Conservation (phyloP, 2,113 vertebrate species). For the Periophthalmodon schlosseri region DNA sequence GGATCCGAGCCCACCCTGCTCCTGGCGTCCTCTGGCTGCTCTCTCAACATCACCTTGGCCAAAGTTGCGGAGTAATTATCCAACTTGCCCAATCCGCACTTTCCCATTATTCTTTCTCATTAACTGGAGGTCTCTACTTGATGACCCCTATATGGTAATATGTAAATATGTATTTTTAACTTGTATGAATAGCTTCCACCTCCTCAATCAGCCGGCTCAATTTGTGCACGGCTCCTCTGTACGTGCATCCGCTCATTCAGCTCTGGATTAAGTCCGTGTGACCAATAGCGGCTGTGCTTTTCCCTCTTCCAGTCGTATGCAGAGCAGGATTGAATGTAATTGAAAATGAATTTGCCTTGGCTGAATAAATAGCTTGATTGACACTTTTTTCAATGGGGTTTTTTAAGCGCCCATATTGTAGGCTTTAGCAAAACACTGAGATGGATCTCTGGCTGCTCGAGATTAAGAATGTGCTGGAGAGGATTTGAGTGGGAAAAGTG, state of each 20-base stretch:
- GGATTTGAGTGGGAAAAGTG: constrained; percentile 60
- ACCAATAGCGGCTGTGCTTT: constrained; percentile 60
- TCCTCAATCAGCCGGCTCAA: constrained; percentile 29
- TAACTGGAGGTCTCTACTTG: constrained; percentile 51
- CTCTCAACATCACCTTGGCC: constrained; percentile 62
- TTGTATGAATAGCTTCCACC: constrained; percentile 34
- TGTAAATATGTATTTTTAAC: constrained; percentile 71
- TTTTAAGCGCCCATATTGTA: constrained; percentile 66
- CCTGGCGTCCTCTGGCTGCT: constrained; percentile 63
- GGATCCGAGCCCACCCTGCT: constrained; percentile 27
- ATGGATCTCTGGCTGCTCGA: constrained; percentile 69
- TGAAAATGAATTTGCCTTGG: constrained; percentile 77
- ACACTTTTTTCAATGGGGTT: constrained; percentile 64
- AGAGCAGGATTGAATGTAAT: constrained; percentile 64
- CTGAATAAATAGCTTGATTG: constrained; percentile 74
- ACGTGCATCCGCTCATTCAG: constrained; percentile 63
- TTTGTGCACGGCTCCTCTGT: constrained; percentile 28
- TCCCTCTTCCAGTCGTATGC: constrained; percentile 43
- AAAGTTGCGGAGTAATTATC: constrained; percentile 57
- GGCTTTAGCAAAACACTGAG: constrained; percentile 64
- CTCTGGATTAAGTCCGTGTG: constrained; percentile 67
- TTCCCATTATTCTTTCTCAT: constrained; percentile 71
- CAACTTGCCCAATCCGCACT: constrained; percentile 58
- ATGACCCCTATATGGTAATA: constrained; percentile 56
- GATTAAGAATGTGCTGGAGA: constrained; percentile 71